phyloP scores from a whole-genome alignment of 2,888 invertebrate genomes.

The Orgyia antiqua region DNA sequence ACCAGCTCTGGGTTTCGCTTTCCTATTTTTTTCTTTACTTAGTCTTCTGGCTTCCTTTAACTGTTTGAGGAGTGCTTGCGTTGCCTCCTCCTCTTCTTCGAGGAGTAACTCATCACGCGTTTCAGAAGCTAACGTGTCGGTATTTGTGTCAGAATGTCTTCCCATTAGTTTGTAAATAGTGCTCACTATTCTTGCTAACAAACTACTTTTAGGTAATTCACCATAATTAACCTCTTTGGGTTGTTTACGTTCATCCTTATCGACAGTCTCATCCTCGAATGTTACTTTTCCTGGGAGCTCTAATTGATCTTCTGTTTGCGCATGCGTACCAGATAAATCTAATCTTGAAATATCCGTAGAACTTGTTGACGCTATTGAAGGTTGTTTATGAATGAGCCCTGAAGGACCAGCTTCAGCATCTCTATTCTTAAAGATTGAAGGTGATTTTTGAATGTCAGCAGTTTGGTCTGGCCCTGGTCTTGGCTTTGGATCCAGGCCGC shows the following conservation, averaged over 20 bases:
- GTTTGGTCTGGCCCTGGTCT: background rate
- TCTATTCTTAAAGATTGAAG: conserved; percentile 2
- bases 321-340: background rate
- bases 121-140: background rate
- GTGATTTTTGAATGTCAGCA: background rate
- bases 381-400: background rate
- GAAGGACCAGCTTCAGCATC: conserved; percentile 2
- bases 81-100: conserved; percentile 27
- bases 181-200: conserved; percentile 9
- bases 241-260: background rate
- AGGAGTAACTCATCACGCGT: conserved; percentile 20
- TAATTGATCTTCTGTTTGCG: background rate
- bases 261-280: background rate
- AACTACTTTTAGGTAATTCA: conserved; percentile 1
- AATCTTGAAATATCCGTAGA: conserved; percentile 1
- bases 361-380: conserved; percentile 1
- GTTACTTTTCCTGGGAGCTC: background rate
- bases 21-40: conserved; percentile 5
- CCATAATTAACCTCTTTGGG: background rate
- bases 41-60: conserved; percentile 17
- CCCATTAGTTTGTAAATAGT: conserved; percentile 21
- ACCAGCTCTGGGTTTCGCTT: background rate
- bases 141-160: conserved; percentile 11
- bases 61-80: conserved; percentile 22
- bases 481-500: conserved; percentile 2